phyloP scores from a whole-genome alignment of 1,140 invertebrate species.

The Caenorhabditis brenneri region DNA sequence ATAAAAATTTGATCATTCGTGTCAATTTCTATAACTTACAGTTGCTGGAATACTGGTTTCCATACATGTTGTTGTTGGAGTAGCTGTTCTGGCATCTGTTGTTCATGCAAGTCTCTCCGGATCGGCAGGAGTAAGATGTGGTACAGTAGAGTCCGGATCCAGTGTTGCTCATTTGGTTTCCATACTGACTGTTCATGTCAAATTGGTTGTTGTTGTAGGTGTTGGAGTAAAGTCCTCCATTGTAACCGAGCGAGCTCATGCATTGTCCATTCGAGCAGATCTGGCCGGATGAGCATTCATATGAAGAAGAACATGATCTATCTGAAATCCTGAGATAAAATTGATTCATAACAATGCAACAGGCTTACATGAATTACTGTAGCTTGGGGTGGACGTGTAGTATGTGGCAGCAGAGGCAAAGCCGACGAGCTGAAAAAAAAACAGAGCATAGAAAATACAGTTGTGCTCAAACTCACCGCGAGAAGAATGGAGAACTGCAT shows the following conservation, averaged over 20 bases:
- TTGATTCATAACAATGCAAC: too few relatives aligned
- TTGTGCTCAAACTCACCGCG: neutral
- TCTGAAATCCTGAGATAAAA: neutral
- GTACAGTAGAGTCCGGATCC: conserved; percentile 17
- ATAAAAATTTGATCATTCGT: neutral
- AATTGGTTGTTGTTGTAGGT: conserved; percentile 14
- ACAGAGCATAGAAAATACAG: too few relatives aligned
- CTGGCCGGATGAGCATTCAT: conserved; percentile 16
- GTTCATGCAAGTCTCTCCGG: conserved; percentile 28
- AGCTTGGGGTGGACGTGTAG: neutral
- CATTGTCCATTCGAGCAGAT: conserved; percentile 26
- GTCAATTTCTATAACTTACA: neutral
- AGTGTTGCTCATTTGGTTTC: conserved; percentile 15
- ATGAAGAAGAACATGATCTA: neutral
- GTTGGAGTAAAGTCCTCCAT: conserved; percentile 4
- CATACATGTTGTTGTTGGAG: conserved; percentile 17
- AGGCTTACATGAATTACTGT: neutral
- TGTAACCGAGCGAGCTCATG: conserved; percentile 15
- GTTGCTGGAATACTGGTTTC: neutral
- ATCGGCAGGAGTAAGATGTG: conserved; percentile 10
- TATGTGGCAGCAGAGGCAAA: conserved; percentile 20
- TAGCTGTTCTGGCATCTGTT: conserved; percentile 24
- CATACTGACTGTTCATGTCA: conserved; percentile 26
- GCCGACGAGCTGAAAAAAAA: neutral
- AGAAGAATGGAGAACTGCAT: conserved; percentile 34